Evolutionary conservation across 2,797 vertebrate genomes (phyloP).

Genomic region (Spinus pinus): DNA sequence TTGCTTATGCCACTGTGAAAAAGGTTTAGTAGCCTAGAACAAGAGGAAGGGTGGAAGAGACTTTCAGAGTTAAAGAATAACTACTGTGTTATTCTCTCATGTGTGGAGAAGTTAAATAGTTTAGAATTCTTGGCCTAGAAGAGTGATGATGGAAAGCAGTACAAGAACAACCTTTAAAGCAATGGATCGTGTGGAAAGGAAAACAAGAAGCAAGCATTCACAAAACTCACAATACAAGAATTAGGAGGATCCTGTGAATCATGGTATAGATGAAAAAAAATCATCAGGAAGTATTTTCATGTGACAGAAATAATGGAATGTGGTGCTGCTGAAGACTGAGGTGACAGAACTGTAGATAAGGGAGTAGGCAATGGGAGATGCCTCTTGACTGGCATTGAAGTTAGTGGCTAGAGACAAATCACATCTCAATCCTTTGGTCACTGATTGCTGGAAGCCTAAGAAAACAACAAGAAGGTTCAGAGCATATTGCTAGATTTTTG

Average conservation of each 20-base stretch:
- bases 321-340: neutral
- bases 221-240: neutral
- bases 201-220: neutral
- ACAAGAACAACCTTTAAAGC: neutral
- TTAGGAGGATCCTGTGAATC: neutral
- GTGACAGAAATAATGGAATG: neutral
- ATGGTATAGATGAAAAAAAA: neutral
- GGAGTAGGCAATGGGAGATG: neutral
- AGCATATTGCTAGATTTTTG: neutral
- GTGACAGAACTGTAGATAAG: neutral
- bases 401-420: neutral
- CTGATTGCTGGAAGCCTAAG: neutral
- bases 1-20: neutral
- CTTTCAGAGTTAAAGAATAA: neutral
- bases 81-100: neutral
- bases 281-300: neutral
- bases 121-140: neutral
- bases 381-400: neutral
- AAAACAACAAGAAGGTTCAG: neutral
- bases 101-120: neutral
- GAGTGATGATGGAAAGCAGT: neutral
- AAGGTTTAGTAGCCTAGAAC: neutral
- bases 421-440: neutral
- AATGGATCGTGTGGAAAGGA: neutral
- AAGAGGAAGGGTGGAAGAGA: neutral